Evolutionary conservation across 2,888 invertebrate genomes (phyloP), one percentile per base, ranked within the genome.

Genomic region (Margaritifera margaritifera): DNA sequence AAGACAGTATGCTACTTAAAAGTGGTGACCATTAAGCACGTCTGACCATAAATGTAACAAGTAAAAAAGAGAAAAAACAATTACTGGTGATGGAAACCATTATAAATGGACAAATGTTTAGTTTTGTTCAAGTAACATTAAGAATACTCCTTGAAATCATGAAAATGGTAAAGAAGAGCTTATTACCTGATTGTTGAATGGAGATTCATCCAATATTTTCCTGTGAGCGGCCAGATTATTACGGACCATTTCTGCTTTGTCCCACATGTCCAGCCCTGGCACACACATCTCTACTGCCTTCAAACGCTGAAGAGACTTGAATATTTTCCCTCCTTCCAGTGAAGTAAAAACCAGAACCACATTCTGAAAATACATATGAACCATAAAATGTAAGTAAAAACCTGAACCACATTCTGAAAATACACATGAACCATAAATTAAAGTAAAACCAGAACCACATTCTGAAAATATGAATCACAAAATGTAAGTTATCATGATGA

Each of bases 171-270:
- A 52, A 24, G 19, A 15, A 54, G 4, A 15, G 42, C 11, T 15
- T 24, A n/a, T 51, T 64, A 89, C 89, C 88, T 89, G 89, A 74
- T 90, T 90, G 74, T 90, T 90, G 77, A 91, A 91, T 11, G 88
- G 80, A 18, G 88, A 85, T 73, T 90, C 90, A 77, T 89, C 88
- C 60, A 91, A 79, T 6, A 77, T 63, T 75, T 91, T 91, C 50
- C 89, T 79, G 74, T 90, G 87, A 60, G 69, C 69, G 5, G 84
- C 81, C 58, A 91, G 82, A 52, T 83, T 83, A 51, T 82, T 75
- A 15, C 87, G 77, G 19, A 89, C 86, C 8, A 90, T 80, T 25
- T 86, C 86, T 4, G 87, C 81, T 64, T 87, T 88, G 67, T 90
- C 90, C 62, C 79, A 81, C 74, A 87, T 75, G 57, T 88, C 88